Conservation (phyloP, 2,797 vertebrate genomes). For the Clarias platycephalus region DNA sequence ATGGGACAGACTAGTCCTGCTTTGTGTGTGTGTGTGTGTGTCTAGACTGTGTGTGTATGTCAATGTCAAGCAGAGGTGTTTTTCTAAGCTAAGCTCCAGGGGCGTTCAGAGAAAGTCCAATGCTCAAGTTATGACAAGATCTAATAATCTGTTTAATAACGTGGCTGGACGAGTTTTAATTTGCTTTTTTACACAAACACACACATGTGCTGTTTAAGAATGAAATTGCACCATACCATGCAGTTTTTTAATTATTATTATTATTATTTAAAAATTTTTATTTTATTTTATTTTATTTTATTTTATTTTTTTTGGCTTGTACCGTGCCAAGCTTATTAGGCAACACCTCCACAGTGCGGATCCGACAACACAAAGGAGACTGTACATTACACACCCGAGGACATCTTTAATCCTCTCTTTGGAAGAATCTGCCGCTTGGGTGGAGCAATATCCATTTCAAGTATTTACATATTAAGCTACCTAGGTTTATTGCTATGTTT, state of each 20-base stretch:
- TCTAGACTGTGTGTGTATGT: slow-evolving; percentile 27
- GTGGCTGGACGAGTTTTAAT: neutral
- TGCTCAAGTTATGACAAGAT: neutral
- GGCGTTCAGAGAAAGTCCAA: neutral
- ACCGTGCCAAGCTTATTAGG: neutral
- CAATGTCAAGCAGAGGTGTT: slow-evolving; percentile 77
- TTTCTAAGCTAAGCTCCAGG: slow-evolving; percentile 18
- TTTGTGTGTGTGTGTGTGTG: slow-evolving; percentile 4
- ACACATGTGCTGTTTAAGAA: neutral
- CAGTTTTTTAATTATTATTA: slow-evolving; percentile 40
- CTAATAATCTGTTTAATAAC: neutral
- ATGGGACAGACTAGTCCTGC: neutral
- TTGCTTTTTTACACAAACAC: neutral
- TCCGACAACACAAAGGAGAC: neutral
- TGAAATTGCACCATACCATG: slow-evolving; percentile 53
- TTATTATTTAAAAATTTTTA: too few relatives aligned
- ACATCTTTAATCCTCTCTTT: neutral
- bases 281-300: too few relatives aligned
- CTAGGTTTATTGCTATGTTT: neutral
- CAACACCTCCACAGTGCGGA: neutral
- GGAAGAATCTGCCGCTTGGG: neutral
- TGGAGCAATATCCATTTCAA: slow-evolving; percentile 10
- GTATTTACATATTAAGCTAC: neutral
- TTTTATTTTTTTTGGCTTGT: neutral
- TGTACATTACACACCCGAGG: neutral